A percentile compares a stretch with the other conserved stretches of the same genome.
These are phyloP conservation scores for Scarus forsteni DNA, from an alignment of 2,797 vertebrate genomes.

Conservation along the genomic window DNA sequence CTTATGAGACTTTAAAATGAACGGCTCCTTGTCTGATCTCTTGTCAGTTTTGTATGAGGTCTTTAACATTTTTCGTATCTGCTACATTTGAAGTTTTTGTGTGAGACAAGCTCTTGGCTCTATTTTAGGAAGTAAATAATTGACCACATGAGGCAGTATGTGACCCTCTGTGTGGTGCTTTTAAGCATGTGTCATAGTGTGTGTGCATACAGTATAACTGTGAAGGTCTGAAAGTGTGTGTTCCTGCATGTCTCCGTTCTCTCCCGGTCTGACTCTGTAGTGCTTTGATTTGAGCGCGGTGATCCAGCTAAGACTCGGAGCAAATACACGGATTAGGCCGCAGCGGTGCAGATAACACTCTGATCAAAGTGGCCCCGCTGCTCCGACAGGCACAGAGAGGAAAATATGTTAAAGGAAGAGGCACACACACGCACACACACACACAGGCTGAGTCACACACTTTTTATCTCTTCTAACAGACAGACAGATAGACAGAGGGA, in stretches of 20 bases:
- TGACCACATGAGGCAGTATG: conserved; percentile 15
- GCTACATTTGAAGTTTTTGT: too few relatives aligned
- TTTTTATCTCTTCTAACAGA: conserved; percentile 72
- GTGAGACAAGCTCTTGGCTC: conserved; percentile 6
- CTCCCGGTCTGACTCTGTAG: conserved; percentile 79
- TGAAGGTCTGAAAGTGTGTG: conserved; percentile 67
- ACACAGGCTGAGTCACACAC: conserved; percentile 53
- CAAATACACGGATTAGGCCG: conserved; percentile 87
- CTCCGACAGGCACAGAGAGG: conserved; percentile 77
- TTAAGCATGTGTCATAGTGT: conserved; percentile 43
- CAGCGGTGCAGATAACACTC: conserved; percentile 83
- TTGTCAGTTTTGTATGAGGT: too few relatives aligned
- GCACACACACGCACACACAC: conserved; percentile 12
- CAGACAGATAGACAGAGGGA: conserved; percentile 66
- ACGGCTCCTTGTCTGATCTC: too few relatives aligned
- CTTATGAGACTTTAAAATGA: too few relatives aligned
- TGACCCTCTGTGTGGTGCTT: conserved; percentile 27
- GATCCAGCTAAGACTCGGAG: conserved; percentile 86
- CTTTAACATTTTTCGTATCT: too few relatives aligned
- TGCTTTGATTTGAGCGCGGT: conserved; percentile 85
- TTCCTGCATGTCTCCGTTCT: conserved; percentile 70
- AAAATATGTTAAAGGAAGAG: conserved; percentile 83
- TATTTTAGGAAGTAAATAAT: conserved; percentile 10
- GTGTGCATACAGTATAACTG: conserved; percentile 57
- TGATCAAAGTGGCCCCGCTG: conserved; percentile 86